Conservation (phyloP, 1,140 invertebrate genomes). For the Pomacea maculata region DNA sequence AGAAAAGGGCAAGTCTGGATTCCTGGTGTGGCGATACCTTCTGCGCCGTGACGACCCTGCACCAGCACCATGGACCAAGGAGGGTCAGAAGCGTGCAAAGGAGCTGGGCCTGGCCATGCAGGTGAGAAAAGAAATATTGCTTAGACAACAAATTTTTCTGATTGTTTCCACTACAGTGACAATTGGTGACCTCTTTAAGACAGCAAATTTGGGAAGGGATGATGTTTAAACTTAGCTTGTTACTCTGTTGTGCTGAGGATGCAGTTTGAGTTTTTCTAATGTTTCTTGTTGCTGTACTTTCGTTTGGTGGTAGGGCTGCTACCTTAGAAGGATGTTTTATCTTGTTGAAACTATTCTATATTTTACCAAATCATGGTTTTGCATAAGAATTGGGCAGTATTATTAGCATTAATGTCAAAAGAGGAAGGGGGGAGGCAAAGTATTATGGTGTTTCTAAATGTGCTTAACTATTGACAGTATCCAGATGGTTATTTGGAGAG, state of each 20-base stretch:
- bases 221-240: no score
- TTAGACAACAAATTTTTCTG: not conserved
- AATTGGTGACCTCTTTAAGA: not conserved
- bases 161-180: not conserved
- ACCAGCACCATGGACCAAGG: constrained; percentile 85
- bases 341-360: not conserved
- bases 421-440: no score
- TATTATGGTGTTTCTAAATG: no score
- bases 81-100: constrained; percentile 71
- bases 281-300: not conserved
- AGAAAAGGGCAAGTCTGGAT: constrained; percentile 81
- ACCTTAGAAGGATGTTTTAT: not conserved
- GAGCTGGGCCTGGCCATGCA: constrained; percentile 63
- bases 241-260: no score
- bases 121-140: constrained; percentile 32
- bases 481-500: constrained; percentile 81
- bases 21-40: constrained; percentile 83
- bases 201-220: not conserved
- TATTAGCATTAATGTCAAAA: no score
- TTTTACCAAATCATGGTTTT: no score
- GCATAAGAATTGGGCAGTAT: no score
- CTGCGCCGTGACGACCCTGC: constrained; percentile 80
- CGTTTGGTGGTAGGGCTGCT: no score
- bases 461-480: constrained; percentile 68
- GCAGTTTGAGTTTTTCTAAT: not conserved